Evolutionary conservation across 2,888 invertebrate genomes (phyloP).

Genomic region (Erynnis tages): DNA sequence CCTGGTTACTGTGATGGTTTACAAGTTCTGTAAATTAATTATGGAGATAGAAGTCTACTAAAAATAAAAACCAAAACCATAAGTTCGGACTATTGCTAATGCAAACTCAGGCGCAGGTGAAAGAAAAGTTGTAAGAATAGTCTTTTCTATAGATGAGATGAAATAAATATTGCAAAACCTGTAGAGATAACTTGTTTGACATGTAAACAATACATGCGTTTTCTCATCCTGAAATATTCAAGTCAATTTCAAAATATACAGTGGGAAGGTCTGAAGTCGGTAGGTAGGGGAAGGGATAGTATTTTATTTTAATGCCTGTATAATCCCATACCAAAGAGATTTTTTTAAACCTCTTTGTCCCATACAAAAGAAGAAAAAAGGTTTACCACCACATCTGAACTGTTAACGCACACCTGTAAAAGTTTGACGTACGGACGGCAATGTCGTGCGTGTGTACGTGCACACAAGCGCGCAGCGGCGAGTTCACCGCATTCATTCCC

Average conservation of each 20-base stretch:
- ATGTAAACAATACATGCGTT: not conserved
- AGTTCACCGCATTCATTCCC: slow-evolving; percentile 78
- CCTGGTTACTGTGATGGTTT: too few species aligned
- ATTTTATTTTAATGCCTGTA: slow-evolving; percentile 38
- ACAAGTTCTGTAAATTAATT: too few species aligned
- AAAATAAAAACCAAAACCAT: too few species aligned
- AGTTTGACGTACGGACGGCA: slow-evolving; percentile 49
- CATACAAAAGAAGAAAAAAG: slow-evolving; percentile 67
- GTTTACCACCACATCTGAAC: slow-evolving; percentile 57
- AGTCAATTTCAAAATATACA: not conserved
- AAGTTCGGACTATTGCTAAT: too few species aligned
- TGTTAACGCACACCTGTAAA: slow-evolving; percentile 55
- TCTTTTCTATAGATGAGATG: too few species aligned
- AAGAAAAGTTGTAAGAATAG: too few species aligned
- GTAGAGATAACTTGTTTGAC: not conserved
- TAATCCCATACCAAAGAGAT: slow-evolving; percentile 50
- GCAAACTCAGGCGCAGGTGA: too few species aligned
- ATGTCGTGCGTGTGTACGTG: slow-evolving; percentile 32
- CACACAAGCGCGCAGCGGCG: slow-evolving; percentile 53
- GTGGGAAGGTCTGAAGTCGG: slow-evolving; percentile 49
- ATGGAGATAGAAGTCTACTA: too few species aligned
- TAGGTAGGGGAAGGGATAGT: slow-evolving; percentile 48
- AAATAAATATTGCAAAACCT: too few species aligned
- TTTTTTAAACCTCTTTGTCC: slow-evolving; percentile 64
- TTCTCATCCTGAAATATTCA: not conserved